These are phyloP conservation scores for Amphibalanus amphitrite DNA, from an alignment of 1,140 invertebrate species.

Conservation along the genomic window DNA sequence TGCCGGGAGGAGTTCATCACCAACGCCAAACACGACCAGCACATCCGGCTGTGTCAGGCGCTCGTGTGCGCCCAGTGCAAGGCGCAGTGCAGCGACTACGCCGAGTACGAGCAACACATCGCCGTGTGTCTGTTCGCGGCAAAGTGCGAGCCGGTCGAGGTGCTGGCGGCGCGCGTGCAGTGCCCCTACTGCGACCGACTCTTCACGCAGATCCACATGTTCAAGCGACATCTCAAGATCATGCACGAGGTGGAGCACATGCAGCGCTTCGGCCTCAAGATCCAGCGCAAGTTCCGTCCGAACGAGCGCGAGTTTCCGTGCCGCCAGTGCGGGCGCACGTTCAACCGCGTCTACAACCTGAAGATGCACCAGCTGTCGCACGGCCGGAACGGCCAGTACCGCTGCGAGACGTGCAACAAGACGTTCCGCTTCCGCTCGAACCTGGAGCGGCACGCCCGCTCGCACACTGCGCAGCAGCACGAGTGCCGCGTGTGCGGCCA, in stretches of 20 bases:
- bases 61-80: not conserved
- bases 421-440: not conserved
- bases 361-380: constrained; percentile 1
- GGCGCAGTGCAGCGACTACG: not conserved
- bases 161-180: not conserved
- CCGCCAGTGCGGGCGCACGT: not conserved
- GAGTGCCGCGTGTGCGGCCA: not conserved
- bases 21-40: constrained; percentile 3
- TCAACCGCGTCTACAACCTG: not conserved
- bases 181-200: not conserved
- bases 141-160: not conserved
- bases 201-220: not conserved
- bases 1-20: constrained; percentile 2
- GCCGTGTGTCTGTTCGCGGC: not conserved
- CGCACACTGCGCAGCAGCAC: not conserved
- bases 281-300: constrained; percentile 1
- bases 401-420: constrained; percentile 1
- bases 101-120: not conserved
- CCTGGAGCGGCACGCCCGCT: not conserved
- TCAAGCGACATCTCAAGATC: not conserved
- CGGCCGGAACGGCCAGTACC: not conserved
- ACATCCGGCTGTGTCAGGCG: not conserved
- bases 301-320: not conserved
- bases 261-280: not conserved
- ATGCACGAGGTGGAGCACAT: not conserved